Evolutionary conservation across 2,797 vertebrate genomes (phyloP).

Genomic region (Psittacula echo): DNA sequence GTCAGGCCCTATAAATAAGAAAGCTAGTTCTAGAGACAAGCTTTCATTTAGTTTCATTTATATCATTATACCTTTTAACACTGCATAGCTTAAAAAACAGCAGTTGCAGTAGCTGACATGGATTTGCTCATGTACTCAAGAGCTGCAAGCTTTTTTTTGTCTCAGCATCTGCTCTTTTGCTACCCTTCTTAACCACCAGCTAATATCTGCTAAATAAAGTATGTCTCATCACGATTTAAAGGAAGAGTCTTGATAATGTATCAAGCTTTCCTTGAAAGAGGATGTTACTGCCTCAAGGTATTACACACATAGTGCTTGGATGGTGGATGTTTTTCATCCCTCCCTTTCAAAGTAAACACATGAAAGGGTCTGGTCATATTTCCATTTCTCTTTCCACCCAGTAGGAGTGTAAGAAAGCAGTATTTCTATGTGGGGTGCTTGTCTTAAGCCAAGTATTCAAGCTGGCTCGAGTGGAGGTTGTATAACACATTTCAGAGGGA

Average conservation of each 20-base stretch:
- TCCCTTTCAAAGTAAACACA: slow-evolving; percentile 39
- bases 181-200: neutral
- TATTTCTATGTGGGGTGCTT: slow-evolving; percentile 22
- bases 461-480: neutral
- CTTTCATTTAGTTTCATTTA: neutral
- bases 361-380: slow-evolving; percentile 10
- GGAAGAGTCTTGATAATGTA: neutral
- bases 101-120: neutral
- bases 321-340: slow-evolving; percentile 3
- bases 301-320: neutral
- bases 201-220: slow-evolving; percentile 17
- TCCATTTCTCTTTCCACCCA: slow-evolving; percentile 21
- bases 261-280: slow-evolving; percentile 18
- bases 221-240: neutral
- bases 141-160: neutral
- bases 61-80: neutral
- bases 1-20: neutral
- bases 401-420: slow-evolving; percentile 43
- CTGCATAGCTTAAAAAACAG: neutral
- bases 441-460: slow-evolving; percentile 9
- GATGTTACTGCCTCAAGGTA: neutral
- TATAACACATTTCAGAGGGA: neutral
- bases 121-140: neutral
- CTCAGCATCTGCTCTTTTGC: neutral
- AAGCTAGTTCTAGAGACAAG: neutral